Conservation (phyloP, 2,113 vertebrate species). For the Castor canadensis region DNA sequence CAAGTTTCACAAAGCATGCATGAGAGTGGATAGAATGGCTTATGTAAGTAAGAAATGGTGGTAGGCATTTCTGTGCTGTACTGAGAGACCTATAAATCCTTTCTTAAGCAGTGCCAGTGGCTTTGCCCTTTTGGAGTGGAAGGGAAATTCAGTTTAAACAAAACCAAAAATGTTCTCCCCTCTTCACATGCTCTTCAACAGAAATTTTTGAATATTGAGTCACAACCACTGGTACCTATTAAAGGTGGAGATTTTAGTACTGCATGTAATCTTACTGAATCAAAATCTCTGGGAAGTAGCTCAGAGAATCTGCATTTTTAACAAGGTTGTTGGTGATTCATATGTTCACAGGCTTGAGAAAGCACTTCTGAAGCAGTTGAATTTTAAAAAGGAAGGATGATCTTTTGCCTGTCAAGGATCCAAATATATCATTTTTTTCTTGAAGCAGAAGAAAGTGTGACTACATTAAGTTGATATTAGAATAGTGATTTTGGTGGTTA, state of each 20-base stretch:
- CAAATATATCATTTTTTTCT: not conserved
- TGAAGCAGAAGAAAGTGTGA: not conserved
- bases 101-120: not conserved
- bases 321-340: conserved; percentile 36
- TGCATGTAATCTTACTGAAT: not conserved
- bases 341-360: not conserved
- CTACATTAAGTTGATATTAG: conserved; percentile 18
- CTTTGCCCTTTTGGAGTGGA: not conserved
- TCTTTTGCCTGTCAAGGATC: not conserved
- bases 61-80: not conserved
- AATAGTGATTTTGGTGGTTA: not conserved
- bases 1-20: not conserved
- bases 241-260: not conserved
- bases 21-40: too few relatives aligned
- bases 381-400: not conserved
- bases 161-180: not conserved
- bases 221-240: not conserved
- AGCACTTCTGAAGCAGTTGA: conserved; percentile 18
- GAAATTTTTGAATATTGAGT: not conserved
- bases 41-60: not conserved
- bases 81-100: not conserved
- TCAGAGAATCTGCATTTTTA: not conserved
- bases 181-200: not conserved
- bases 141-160: conserved; percentile 24
- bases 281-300: not conserved